Base-by-base conservation (phyloP, 2,888 invertebrate species). In the Horisme vitalbata region DNA sequence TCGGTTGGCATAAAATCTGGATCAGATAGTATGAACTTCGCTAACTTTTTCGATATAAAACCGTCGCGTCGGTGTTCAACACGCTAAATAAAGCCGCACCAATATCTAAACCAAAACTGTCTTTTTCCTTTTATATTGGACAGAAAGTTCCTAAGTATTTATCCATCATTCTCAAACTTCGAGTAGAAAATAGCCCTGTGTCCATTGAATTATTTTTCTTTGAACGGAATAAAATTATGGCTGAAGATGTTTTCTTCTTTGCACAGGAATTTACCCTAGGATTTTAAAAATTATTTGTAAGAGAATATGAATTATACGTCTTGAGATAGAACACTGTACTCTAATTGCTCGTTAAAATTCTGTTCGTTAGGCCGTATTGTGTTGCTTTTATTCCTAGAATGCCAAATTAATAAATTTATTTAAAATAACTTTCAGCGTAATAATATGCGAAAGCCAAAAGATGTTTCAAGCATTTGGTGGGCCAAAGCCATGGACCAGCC, bases 401-500 rank as follows among this genome's bases (percentile, higher is more conserved):
- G 44, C 37, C 32, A 13, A 45, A 41, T 39, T 36, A 44, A 34
- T 41, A 24, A 7, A 41, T 30, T 41, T 44, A 37, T 37, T 43
- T 37, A 33, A 43, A 41, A 45, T 41, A 33, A 35, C 28, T 45
- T 43, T 39, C 34, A 28, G n/a, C 43, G 38, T 32, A 44, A 41
- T 39, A 27, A 33, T 28, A 39, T 34, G 28, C 10, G 15, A 34
- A 46, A 48, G 45, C 53, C 45, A 48, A 30, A 38, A 35, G 48
- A 62, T 52, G 39, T 54, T 52, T 34, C 24, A 46, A 41, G 49
- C 32, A 45, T 43, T 59, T 53, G 61, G 37, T 67, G 52, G 69
- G 69, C 65, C 72, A 75, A 72, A 65, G 67, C 57, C 61, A 57
- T 61, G 47, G 59, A 41, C 54, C 56, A 41, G 60, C 47, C 61